These are phyloP conservation scores for Nesidiocoris tenuis DNA, from an alignment of 2,888 invertebrate genomes.

Conservation along the genomic window DNA sequence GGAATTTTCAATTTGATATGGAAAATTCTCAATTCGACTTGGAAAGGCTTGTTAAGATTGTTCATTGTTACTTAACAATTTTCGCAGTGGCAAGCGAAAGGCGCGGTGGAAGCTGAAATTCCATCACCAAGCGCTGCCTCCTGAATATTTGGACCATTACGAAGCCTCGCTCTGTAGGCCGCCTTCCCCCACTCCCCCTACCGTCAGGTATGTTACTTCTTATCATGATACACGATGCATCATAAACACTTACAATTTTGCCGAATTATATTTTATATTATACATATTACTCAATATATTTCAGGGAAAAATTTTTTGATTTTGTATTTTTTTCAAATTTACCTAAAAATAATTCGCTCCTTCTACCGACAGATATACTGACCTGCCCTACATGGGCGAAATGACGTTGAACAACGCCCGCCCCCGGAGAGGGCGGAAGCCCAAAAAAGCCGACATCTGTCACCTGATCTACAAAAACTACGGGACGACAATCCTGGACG, in stretches of 20 bases:
- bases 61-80: too few relatives aligned
- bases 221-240: too few relatives aligned
- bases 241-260: too few relatives aligned
- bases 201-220: constrained; percentile 59
- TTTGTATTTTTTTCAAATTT: not conserved
- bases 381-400: constrained; percentile 89
- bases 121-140: constrained; percentile 76
- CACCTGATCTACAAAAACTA: constrained; percentile 89
- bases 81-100: constrained; percentile 59
- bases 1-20: too few relatives aligned
- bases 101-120: constrained; percentile 74
- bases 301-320: not conserved
- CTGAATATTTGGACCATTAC: constrained; percentile 76
- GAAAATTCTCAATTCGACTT: too few relatives aligned
- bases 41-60: too few relatives aligned
- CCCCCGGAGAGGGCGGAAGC: constrained; percentile 81
- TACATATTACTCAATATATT: too few relatives aligned
- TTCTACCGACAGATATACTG: constrained; percentile 70
- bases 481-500: constrained; percentile 74
- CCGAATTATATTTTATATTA: too few relatives aligned
- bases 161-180: constrained; percentile 65
- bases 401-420: constrained; percentile 86
- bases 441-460: constrained; percentile 88
- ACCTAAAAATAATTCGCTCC: too few relatives aligned
- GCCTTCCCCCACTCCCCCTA: constrained; percentile 41